Evolutionary conservation across 2,797 vertebrate species (phyloP).

Genomic region (Nyctalus aviator): DNA sequence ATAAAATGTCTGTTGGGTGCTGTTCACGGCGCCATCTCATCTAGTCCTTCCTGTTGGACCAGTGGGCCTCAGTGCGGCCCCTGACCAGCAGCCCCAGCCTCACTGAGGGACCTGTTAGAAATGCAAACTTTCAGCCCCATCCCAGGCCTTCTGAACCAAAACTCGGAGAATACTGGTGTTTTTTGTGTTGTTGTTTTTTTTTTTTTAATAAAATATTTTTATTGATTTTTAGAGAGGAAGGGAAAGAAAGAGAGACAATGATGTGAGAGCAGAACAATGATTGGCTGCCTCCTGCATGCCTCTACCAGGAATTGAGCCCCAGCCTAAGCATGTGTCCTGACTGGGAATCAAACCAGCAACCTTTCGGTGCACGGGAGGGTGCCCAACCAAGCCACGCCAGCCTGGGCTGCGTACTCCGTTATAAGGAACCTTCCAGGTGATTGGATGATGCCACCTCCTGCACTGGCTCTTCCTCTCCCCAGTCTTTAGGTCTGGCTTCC

Average conservation of each 20-base stretch:
- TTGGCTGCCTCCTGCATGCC: too few species aligned
- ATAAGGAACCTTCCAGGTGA: background rate
- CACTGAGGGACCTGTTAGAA: background rate
- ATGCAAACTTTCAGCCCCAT: background rate
- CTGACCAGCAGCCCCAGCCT: background rate
- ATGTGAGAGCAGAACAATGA: too few species aligned
- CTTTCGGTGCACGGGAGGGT: too few species aligned
- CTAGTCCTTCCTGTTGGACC: background rate
- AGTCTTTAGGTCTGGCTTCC: background rate
- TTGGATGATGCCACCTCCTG: background rate
- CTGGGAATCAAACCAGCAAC: too few species aligned
- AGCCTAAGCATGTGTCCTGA: too few species aligned
- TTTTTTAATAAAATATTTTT: too few species aligned
- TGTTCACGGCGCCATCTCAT: background rate
- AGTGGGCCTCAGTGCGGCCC: background rate
- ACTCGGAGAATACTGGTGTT: background rate
- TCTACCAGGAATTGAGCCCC: too few species aligned
- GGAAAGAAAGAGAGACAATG: too few species aligned
- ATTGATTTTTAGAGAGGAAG: too few species aligned
- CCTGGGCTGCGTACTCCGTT: background rate
- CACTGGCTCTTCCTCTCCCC: background rate
- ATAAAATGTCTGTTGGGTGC: background rate
- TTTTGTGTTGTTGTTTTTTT: too few species aligned
- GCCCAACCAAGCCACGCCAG: too few species aligned
- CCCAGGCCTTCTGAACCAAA: background rate